Percentiles rank a stretch among this genome's conserved stretches.
Conservation (phyloP, 2,888 invertebrate genomes). For the Holacanthella duospinosa region DNA sequence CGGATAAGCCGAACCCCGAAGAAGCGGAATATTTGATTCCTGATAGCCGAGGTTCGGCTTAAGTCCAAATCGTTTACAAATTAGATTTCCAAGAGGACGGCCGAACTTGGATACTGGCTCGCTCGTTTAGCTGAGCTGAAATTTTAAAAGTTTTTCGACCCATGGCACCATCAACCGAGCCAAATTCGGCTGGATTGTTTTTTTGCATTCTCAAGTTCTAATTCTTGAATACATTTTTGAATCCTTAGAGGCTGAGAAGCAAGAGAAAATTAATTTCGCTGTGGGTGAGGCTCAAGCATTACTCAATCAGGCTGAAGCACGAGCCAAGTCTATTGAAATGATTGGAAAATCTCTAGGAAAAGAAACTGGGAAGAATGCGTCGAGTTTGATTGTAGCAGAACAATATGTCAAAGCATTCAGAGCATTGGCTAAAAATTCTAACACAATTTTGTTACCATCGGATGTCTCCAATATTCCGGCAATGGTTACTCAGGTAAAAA, state of each 20-base stretch:
- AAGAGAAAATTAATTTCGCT: conserved; percentile 89
- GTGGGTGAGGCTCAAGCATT: conserved; percentile 85
- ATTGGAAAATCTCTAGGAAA: conserved; percentile 56
- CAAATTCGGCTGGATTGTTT: no score
- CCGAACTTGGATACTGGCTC: no score
- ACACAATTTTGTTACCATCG: conserved; percentile 86
- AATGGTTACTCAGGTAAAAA: conserved; percentile 64
- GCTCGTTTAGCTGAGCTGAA: no score
- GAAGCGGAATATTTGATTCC: no score
- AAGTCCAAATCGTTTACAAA: no score
- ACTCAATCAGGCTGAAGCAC: conserved; percentile 79
- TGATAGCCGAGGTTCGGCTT: no score
- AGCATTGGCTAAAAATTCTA: conserved; percentile 81
- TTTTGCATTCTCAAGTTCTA: background rate
- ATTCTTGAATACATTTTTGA: no score
- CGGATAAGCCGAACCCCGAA: no score
- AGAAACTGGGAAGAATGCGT: conserved; percentile 76
- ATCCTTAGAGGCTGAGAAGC: conserved; percentile 86
- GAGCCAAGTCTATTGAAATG: conserved; percentile 68
- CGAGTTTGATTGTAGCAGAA: conserved; percentile 83
- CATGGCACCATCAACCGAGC: no score
- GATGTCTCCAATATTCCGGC: conserved; percentile 72
- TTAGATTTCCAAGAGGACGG: no score
- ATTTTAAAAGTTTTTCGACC: no score
- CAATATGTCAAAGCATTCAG: conserved; percentile 91